These are phyloP conservation scores for Caenorhabditis angaria DNA, from an alignment of 2,888 invertebrate species.

Conservation along the genomic window DNA sequence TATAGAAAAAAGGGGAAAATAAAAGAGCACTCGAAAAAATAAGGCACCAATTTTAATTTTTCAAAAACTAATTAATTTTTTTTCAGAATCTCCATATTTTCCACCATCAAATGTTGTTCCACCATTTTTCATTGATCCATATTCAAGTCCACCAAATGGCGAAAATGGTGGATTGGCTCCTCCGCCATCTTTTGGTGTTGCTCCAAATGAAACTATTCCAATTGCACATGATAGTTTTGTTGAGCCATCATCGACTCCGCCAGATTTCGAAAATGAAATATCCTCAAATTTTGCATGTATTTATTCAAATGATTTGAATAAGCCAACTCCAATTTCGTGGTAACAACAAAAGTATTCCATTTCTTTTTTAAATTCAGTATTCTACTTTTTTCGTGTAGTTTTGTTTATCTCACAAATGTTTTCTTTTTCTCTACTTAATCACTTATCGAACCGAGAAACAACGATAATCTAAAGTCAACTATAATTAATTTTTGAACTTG, in stretches of 20 bases:
- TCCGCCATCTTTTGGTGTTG: slow-evolving; percentile 24
- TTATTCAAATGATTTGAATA: slow-evolving; percentile 34
- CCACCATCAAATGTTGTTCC: slow-evolving; percentile 32
- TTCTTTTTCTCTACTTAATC: not conserved
- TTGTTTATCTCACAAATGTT: not conserved
- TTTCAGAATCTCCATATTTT: slow-evolving; percentile 19
- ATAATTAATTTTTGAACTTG: not conserved
- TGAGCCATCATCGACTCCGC: slow-evolving; percentile 28
- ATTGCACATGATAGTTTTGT: slow-evolving; percentile 16
- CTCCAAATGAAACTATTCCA: slow-evolving; percentile 17
- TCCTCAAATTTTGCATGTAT: slow-evolving; percentile 30
- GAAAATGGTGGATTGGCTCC: slow-evolving; percentile 7
- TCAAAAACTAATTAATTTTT: slow-evolving; percentile 33
- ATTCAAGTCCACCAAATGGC: slow-evolving; percentile 24
- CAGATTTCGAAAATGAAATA: slow-evolving; percentile 32
- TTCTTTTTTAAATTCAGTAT: not conserved
- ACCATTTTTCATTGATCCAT: slow-evolving; percentile 53
- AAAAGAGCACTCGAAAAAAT: not conserved
- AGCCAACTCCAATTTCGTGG: slow-evolving; percentile 39
- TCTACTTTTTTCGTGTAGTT: not conserved
- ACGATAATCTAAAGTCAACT: slow-evolving; percentile 9
- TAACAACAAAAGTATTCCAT: slow-evolving; percentile 6
- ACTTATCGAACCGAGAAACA: not conserved
- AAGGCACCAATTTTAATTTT: not conserved
- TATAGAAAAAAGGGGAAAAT: not conserved